phyloP scores from a whole-genome alignment of 1,140 invertebrate species.

The Caenorhabditis remanei region DNA sequence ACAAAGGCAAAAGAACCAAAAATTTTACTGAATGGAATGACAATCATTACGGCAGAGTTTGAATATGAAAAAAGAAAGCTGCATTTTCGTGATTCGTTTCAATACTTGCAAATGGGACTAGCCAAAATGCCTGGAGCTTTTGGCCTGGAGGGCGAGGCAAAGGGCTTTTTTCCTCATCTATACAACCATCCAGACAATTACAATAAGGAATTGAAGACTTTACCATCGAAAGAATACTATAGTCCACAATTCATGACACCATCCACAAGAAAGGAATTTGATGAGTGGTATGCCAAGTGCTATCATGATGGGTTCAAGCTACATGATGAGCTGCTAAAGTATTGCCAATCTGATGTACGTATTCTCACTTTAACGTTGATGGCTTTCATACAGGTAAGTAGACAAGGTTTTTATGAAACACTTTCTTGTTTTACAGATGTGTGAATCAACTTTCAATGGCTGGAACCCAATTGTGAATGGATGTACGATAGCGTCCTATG shows the following conservation, averaged over 20 bases:
- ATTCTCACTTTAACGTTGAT: background rate
- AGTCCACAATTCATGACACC: background rate
- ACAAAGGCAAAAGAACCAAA: background rate
- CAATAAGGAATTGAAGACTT: background rate
- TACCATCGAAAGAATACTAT: background rate
- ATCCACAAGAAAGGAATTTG: background rate
- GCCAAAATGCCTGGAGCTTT: background rate
- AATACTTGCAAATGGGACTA: background rate
- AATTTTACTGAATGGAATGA: background rate
- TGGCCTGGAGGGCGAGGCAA: background rate
- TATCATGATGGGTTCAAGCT: background rate
- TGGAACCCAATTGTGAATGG: background rate
- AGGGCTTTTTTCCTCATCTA: background rate
- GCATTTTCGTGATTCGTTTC: background rate
- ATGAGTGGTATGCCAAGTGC: background rate
- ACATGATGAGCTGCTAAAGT: background rate
- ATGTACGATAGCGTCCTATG: background rate
- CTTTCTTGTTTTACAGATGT: background rate
- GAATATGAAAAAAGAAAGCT: background rate
- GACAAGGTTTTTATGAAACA: background rate
- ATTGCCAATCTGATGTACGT: background rate
- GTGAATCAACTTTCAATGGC: background rate
- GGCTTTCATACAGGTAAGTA: background rate
- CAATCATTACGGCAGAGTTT: background rate
- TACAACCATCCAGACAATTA: constrained; percentile 1